phyloP scores from a whole-genome alignment of 2,888 invertebrate genomes.

The Bugula neritina region DNA sequence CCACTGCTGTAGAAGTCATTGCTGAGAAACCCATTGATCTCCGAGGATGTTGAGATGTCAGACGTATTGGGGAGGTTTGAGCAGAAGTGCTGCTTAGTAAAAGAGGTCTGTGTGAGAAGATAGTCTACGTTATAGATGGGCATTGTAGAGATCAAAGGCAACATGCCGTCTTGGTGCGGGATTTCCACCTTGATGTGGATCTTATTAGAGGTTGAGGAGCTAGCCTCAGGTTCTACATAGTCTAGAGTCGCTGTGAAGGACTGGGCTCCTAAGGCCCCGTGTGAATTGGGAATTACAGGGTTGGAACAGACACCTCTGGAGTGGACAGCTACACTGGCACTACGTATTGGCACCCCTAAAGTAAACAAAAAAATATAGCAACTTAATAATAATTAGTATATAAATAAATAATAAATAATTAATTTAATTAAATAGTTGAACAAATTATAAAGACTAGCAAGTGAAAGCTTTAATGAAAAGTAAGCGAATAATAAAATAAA shows the following conservation, averaged over 20 bases:
- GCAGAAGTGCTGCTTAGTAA: conserved; percentile 53
- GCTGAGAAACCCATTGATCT: conserved; percentile 1
- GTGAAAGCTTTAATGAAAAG: too few relatives aligned
- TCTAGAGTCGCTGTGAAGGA: conserved; percentile 51
- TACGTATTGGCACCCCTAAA: background rate
- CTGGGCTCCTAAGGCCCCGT: conserved; percentile 45
- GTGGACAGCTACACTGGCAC: conserved; percentile 13
- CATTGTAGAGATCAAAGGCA: conserved; percentile 54
- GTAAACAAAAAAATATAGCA: background rate
- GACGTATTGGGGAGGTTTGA: conserved; percentile 46
- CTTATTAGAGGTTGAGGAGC: conserved; percentile 47
- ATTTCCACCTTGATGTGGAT: conserved; percentile 51
- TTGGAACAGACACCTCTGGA: conserved; percentile 44
- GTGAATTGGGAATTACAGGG: conserved; percentile 35
- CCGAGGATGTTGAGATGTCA: conserved; percentile 32
- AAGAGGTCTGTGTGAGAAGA: conserved; percentile 50
- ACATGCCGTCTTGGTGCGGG: conserved; percentile 54
- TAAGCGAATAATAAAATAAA: too few relatives aligned
- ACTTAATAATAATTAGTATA: too few relatives aligned
- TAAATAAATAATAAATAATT: too few relatives aligned
- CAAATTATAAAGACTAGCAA: too few relatives aligned
- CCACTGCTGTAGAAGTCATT: conserved; percentile 33
- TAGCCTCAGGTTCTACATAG: conserved; percentile 43
- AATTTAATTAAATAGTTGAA: too few relatives aligned
- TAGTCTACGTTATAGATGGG: conserved; percentile 52